A percentile compares a stretch with the other conserved stretches of the same genome.
Evolutionary conservation across 1,140 invertebrate genomes (phyloP).

Genomic region (Aculops lycopersici): DNA sequence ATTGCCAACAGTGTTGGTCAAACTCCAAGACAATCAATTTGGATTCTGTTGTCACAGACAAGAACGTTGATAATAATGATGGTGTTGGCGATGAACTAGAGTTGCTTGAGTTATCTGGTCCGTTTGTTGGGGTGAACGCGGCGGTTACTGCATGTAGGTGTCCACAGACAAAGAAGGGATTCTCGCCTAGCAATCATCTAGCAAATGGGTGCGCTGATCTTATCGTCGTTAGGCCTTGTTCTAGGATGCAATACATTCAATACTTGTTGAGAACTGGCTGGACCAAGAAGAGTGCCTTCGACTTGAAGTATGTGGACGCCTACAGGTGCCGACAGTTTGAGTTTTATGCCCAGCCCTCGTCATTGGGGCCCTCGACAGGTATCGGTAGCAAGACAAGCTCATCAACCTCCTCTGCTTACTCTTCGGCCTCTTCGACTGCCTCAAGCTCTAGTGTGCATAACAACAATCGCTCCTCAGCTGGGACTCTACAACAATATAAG

Average conservation of each 20-base stretch:
- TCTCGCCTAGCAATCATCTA: constrained; percentile 40
- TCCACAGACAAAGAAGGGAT: constrained; percentile 32
- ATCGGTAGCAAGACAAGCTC: too few species aligned
- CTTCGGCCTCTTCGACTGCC: too few species aligned
- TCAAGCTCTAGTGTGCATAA: too few species aligned
- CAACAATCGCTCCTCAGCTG: too few species aligned
- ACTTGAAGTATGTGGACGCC: constrained; percentile 41
- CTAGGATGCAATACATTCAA: constrained; percentile 33
- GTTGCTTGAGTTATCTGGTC: constrained; percentile 21
- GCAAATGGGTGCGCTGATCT: constrained; percentile 47
- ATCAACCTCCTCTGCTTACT: too few species aligned
- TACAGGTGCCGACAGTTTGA: constrained; percentile 32
- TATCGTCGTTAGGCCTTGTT: constrained; percentile 36
- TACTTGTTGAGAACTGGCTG: constrained; percentile 22
- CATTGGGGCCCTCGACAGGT: too few species aligned
- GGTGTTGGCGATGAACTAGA: constrained; percentile 6
- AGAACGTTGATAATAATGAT: neutral
- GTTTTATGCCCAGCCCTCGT: too few species aligned
- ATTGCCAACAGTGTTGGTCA: constrained; percentile 3
- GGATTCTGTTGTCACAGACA: constrained; percentile 1
- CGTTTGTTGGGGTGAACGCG: constrained; percentile 41
- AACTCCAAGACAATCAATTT: constrained; percentile 9
- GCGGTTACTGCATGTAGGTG: constrained; percentile 47
- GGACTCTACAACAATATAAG: too few species aligned
- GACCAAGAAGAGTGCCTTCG: constrained; percentile 24